Conservation (phyloP, 2,113 vertebrate species). For the Oncorhynchus clarkii region DNA sequence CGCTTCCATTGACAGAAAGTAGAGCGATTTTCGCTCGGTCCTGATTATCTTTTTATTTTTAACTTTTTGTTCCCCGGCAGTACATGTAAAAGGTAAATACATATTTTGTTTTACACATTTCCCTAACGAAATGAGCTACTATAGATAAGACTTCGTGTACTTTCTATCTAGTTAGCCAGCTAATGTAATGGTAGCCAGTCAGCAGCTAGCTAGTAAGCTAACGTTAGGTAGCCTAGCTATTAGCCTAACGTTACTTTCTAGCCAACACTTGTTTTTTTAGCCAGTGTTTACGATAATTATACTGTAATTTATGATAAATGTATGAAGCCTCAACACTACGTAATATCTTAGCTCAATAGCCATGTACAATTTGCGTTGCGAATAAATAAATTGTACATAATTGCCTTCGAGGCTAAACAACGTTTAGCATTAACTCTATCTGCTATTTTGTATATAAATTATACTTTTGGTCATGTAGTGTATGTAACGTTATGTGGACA, state of each 20-base stretch:
- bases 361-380: too few species aligned
- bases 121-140: not conserved
- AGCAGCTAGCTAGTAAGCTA: not conserved
- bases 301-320: not conserved
- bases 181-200: not conserved
- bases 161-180: not conserved
- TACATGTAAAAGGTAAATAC: not conserved
- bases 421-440: too few species aligned
- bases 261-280: not conserved
- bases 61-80: not conserved
- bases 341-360: too few species aligned
- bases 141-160: too few species aligned
- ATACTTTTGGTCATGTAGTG: too few species aligned
- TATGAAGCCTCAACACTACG: too few species aligned
- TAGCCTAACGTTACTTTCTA: not conserved
- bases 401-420: too few species aligned
- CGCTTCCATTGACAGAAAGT: slow-evolving; percentile 8
- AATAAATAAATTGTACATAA: too few species aligned
- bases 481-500: too few species aligned
- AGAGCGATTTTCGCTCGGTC: not conserved
- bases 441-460: too few species aligned
- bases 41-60: not conserved
- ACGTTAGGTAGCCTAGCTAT: not conserved
- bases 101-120: not conserved
- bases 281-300: not conserved